Evolutionary conservation across 2,888 invertebrate genomes (phyloP), one percentile per base, ranked within the genome.

Genomic region (Agriopis leucophaearia): DNA sequence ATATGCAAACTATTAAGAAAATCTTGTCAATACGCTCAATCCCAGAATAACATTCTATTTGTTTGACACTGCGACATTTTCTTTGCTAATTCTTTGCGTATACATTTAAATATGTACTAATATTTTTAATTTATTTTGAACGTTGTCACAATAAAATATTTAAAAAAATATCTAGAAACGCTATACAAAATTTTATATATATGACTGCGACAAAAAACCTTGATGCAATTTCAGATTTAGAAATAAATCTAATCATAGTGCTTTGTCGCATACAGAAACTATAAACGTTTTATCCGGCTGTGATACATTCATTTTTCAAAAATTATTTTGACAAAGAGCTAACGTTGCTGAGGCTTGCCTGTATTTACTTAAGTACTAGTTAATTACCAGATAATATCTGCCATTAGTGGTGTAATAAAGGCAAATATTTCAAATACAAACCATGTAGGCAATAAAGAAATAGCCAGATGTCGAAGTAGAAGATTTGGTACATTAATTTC

Each of bases 401-500:
- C 61, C 15, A 10, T 27, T 64, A 57, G 27, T 64, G 61, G 57
- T 57, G 69, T 61, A 69, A 69, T 69, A 12, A 15, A 56, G 50
- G 64, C 61, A 61, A 64, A 64, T 61, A 69, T 52, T 68, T 58
- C 62, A 58, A 48, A 57, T 38, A 27, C 16, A n/a, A 58, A 58
- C 12, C 8, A 52, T 54, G 47, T 10, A 27, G 27, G 27, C 27
- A 27, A 27, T 58, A 13, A 16, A 60, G 16, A 52, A 27, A 44
- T 64, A 54, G 36, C 51, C 18, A 60, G 55, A 64, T 69, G 64
- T 61, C 64, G 57, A 64, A 64, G 59, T 47, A 13, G 36, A 50
- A 44, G 64, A 60, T 60, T 38, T 56, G 61, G 66, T 35, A 62
- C 66, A 62, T 66, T 66, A 62, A 66, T 62, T 66, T 66, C 47